A percentile compares a stretch with the other conserved stretches of the same genome.
These are phyloP conservation scores for Harmothoe impar DNA, from an alignment of 2,888 invertebrate species.

Conservation along the genomic window DNA sequence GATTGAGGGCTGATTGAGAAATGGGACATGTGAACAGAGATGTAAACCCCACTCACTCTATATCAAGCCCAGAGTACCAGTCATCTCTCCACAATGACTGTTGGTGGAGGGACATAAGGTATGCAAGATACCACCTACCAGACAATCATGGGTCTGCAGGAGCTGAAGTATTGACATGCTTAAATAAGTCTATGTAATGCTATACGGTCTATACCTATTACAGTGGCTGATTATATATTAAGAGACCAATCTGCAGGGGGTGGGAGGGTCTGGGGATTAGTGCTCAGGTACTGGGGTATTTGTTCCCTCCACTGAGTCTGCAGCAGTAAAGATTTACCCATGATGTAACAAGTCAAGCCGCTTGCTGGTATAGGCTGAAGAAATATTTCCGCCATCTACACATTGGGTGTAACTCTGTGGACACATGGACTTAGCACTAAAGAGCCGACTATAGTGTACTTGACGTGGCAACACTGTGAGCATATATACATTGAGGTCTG, in stretches of 20 bases:
- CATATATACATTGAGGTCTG: background rate
- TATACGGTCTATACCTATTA: no score
- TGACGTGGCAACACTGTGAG: background rate
- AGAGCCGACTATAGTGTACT: background rate
- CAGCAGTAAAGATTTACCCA: background rate
- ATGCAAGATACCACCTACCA: no score
- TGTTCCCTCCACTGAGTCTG: background rate
- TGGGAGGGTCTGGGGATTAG: background rate
- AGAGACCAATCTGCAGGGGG: background rate
- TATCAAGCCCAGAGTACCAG: no score
- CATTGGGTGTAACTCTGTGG: background rate
- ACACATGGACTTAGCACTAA: background rate
- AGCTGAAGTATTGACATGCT: no score
- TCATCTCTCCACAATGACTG: no score
- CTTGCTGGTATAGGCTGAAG: background rate
- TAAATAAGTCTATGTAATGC: no score
- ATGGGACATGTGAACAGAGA: no score
- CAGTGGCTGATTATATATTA: no score
- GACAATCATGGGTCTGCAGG: no score
- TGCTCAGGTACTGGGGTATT: background rate
- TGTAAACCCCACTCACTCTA: no score
- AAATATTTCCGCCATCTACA: background rate
- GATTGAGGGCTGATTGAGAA: no score
- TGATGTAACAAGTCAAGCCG: conserved; percentile 39
- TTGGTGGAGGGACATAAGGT: no score